Conservation (phyloP, 2,797 vertebrate species). For the Rhinichthys osculus region DNA sequence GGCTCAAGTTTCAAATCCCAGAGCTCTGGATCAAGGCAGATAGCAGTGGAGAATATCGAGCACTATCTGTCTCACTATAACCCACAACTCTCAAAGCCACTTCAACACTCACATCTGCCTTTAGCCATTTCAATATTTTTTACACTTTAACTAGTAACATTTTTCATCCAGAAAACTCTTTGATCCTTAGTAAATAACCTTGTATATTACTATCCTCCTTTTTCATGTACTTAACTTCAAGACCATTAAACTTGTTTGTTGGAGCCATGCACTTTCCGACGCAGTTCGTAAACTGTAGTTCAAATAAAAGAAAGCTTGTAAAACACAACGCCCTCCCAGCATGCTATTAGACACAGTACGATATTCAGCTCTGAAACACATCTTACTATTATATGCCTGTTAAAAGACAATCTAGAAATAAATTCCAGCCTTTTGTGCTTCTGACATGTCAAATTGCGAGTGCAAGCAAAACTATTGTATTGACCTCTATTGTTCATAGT, state of each 20-base stretch:
- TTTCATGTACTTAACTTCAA: slow-evolving; percentile 4
- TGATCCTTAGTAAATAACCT: background rate
- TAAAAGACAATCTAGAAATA: background rate
- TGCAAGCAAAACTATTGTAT: background rate
- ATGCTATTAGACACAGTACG: background rate
- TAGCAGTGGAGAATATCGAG: slow-evolving; percentile 53
- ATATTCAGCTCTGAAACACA: slow-evolving; percentile 23
- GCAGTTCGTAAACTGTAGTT: slow-evolving; percentile 46
- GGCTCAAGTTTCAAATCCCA: slow-evolving; percentile 73
- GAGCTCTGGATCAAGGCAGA: slow-evolving; percentile 66
- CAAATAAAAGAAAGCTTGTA: slow-evolving; percentile 53
- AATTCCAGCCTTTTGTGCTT: background rate
- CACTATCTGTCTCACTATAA: slow-evolving; percentile 33
- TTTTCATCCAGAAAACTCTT: slow-evolving; percentile 13
- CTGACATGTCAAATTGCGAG: background rate
- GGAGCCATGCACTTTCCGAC: slow-evolving; percentile 10
- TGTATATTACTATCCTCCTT: slow-evolving; percentile 2
- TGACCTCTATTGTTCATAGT: background rate
- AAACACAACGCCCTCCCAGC: slow-evolving; percentile 19
- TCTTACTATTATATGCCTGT: slow-evolving; percentile 14
- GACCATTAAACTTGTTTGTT: slow-evolving; percentile 31
- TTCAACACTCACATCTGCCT: background rate
- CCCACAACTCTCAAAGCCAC: slow-evolving; percentile 27
- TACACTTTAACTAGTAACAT: background rate
- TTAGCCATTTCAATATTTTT: background rate